Conservation (phyloP, 2,113 vertebrate genomes). For the Micronycteris hirsuta region DNA sequence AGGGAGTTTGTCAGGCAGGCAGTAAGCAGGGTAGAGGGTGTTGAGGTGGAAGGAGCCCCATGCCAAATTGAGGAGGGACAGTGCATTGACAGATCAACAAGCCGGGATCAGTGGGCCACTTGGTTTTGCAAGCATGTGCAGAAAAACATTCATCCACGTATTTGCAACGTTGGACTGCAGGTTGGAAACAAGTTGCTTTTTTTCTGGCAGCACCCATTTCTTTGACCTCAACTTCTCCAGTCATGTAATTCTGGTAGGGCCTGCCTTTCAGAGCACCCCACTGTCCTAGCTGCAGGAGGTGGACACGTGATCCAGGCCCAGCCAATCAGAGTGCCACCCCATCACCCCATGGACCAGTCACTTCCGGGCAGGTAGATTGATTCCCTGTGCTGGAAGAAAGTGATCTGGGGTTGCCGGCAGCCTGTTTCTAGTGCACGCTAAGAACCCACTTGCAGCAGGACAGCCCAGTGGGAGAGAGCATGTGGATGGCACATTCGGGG, state of each 20-base stretch:
- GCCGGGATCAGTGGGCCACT: neutral
- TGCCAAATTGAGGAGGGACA: neutral
- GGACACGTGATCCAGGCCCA: neutral
- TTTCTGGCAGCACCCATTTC: neutral
- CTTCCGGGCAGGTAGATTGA: neutral
- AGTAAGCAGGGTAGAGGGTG: neutral
- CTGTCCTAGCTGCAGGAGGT: neutral
- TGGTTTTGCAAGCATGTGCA: neutral
- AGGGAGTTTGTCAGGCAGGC: neutral
- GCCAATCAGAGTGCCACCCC: neutral
- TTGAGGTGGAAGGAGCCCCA: neutral
- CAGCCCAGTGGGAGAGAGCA: neutral
- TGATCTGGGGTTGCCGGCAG: too few relatives aligned
- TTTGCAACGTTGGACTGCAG: too few relatives aligned
- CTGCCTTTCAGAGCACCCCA: neutral
- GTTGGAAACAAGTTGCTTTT: neutral
- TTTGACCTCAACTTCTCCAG: neutral
- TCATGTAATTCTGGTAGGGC: neutral
- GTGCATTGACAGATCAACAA: neutral
- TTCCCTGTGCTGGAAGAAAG: neutral
- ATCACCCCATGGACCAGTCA: neutral
- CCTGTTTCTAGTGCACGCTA: neutral
- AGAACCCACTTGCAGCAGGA: neutral
- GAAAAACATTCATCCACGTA: neutral
- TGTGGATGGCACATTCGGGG: rapidly evolving